Evolutionary conservation across 2,797 vertebrate species (phyloP), one percentile per base, ranked within the genome.

Genomic region (Enteromius anoplus): DNA sequence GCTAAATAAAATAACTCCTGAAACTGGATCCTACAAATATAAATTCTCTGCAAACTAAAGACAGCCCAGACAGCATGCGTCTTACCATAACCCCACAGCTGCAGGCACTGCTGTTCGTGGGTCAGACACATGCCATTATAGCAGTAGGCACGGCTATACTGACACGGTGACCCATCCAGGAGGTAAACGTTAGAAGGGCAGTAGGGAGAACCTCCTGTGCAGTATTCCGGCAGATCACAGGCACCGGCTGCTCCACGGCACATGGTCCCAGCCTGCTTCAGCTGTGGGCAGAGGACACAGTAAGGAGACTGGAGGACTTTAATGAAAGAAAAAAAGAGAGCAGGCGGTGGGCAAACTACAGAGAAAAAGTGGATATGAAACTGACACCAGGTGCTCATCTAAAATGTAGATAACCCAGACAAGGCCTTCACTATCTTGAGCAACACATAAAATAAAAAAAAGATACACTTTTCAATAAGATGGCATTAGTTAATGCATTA

Each of bases 211-310:
- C 94, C 91, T 0, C 98, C 98, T 0, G 96, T 98, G 93, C 97
- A 99, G 91, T 95, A 99, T 75, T 99, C 98, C 0, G 97, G 97
- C 8, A 99, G 97, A 93, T 99, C 98, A 1, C 98, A 99, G 0
- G 96, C 91, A 0, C 96, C 96, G 0, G 95, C 95, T 0, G 95
- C 94, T 0, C 92, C 94, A 14, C 98, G 94, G 87, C 98, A 99
- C 88, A 93, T 90, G 0, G 95, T 96, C 7, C 98, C 98, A 0
- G 96, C 96, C 34, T 93, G 92, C 90, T 96, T 98, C 64, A 98
- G 78, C 98, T 99, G 86, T 70, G 21, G 3, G 8, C 53, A 34
- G 45, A 66, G 49, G 49, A 75, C 64, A 68, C 2, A 21, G 47
- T 77, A 60, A 68, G 5, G 9, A 83, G 65, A 77, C 12, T 82